These are phyloP conservation scores for Leptonema lineaticorne DNA, from an alignment of 1,140 invertebrate genomes.

Conservation along the genomic window DNA sequence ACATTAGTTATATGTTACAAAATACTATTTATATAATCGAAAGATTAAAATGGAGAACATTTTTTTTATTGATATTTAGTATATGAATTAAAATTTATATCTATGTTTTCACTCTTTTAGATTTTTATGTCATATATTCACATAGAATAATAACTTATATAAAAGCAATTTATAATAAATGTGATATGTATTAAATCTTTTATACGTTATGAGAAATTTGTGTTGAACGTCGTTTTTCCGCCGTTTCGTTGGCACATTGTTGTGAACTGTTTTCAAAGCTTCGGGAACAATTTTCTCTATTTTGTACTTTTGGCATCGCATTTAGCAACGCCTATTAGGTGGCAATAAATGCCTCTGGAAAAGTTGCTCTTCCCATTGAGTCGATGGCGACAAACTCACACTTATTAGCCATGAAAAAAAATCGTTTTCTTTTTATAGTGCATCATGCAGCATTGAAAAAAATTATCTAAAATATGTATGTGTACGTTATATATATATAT, in stretches of 20 bases:
- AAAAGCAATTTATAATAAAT: background rate
- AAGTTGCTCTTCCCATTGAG: constrained; percentile 20
- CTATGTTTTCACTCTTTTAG: too few species aligned
- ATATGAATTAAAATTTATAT: too few species aligned
- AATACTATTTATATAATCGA: too few species aligned
- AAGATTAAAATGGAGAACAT: too few species aligned
- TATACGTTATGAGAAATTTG: constrained; percentile 6
- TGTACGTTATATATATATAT: too few species aligned
- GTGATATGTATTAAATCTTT: background rate
- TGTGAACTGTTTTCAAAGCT: constrained; percentile 11
- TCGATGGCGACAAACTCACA: constrained; percentile 37
- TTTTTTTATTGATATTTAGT: too few species aligned
- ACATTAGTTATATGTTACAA: too few species aligned
- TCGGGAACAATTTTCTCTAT: background rate
- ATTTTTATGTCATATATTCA: too few species aligned
- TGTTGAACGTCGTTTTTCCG: background rate
- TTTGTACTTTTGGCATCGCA: constrained; percentile 21
- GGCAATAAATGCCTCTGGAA: constrained; percentile 32
- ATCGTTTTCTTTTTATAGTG: constrained; percentile 34
- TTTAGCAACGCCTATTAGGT: constrained; percentile 24
- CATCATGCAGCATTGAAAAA: background rate
- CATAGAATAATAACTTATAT: too few species aligned
- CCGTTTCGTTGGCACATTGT: background rate
- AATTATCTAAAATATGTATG: too few species aligned
- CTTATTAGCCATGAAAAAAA: constrained; percentile 42